Evolutionary conservation across 2,888 invertebrate genomes (phyloP), one percentile per base, ranked within the genome.

Genomic region (Neoascia interrupta): DNA sequence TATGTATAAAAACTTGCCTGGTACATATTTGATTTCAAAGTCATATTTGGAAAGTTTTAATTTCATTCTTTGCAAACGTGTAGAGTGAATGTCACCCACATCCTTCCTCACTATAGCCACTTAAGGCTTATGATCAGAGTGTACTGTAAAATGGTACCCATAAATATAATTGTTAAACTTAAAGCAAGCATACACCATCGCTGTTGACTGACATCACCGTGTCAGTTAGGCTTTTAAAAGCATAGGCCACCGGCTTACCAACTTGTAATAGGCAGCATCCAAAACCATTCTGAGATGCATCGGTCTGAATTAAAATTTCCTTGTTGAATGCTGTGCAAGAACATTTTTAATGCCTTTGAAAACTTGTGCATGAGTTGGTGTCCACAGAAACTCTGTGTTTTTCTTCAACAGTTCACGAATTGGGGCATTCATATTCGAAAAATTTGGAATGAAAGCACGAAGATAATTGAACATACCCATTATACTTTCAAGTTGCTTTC

Each of bases 401-500:
- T 83, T 81, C 81, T 81, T 83, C 69, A 84, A 76, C 26, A 83
- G 58, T 8, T 41, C 43, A 10, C 81, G 81, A 64, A 76, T 69
- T 53, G 43, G 47, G 16, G 53, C 21, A 31, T 68, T 60, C 18
- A 60, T 8, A 45, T 66, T 43, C 2, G 66, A 54, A 28, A 37
- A 41, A 5, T 43, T 41, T 10, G 51, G 53, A 53, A 53, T 64
- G 23, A 19, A 53, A 19, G 43, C 68, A 19, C 69, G 49, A 21
- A 76, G 47, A 54, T 80, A 82, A 63, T 82, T 82, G 21, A 75
- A 43, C 84, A 85, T 84, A 2, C 84, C 85, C 63, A 64, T 53
- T 13, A 84, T 68, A 18, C 66, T 82, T 73, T 83, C 69, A n/a
- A 85, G 34, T 36, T 83, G 53, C 66, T 83, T 83, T 80, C 81